Base-by-base conservation (phyloP, 2,888 invertebrate genomes). In the Pristionchus entomophagus region DNA sequence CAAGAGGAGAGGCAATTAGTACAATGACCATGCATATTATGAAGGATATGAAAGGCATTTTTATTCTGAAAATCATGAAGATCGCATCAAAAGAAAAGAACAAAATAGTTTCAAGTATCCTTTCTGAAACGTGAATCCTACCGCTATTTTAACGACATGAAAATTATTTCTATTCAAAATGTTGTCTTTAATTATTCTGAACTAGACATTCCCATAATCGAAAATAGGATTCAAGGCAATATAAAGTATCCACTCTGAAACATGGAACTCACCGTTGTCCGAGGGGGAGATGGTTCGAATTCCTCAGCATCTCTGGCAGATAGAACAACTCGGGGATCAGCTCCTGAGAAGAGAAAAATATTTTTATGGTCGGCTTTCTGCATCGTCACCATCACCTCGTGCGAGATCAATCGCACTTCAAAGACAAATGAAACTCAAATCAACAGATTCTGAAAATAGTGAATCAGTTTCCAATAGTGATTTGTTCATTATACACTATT, bases 311-410 rank as follows among this genome's bases (percentile, higher is more conserved):
- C 95, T 99, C 99, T 19, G 99, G 99, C 89, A 99, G 95, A 95
- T 98, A 99, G 95, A 97, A 99, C 94, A 99, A 96, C 94, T 99
- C 99, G 0, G 99, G 99, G 92, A 99, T 97, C 90, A 99, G 95
- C 94, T 99, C 99, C 96, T 97, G 94, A 22, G 91, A 91, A n/a
- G 51, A 22, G 22, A n/a, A 56, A 49, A 62, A 32, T 2, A n/a
- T 56, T 56, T 81, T 35, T n/a, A 59, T 59, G 22, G 59, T 59
- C n/a, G n/a, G n/a, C n/a, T n/a, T n/a, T n/a, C n/a, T n/a, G n/a
- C n/a, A n/a, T n/a, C n/a, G n/a, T n/a, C n/a, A n/a, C 65, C 2
- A 26, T 65, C 35, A 29, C 10, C 29, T 17, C 5, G 22, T 5
- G 10, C 12, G 29, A 29, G 14, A 29, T 19, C 4, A 26, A 4